Evolutionary conservation across 1,140 invertebrate genomes (phyloP).

Genomic region (Brachionus calyciflorus): DNA sequence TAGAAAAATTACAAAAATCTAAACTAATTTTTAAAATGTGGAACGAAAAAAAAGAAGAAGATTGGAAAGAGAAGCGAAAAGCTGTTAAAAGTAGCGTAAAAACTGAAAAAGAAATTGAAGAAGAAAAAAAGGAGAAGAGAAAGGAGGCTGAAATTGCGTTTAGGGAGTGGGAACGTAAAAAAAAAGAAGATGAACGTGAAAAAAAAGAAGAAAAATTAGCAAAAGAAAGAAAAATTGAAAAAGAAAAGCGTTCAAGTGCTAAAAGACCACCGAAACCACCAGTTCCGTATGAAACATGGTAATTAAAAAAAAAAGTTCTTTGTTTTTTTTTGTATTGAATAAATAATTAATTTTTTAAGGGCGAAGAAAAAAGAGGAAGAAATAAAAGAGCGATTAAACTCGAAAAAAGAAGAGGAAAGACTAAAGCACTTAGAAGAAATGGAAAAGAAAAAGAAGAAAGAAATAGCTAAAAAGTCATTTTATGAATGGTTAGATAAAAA

Average conservation of each 20-base stretch:
- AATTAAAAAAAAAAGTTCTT: background rate
- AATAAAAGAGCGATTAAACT: background rate
- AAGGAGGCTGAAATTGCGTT: conserved; percentile 40
- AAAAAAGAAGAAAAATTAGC: conserved; percentile 32
- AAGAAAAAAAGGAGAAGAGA: conserved; percentile 22
- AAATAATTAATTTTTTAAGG: background rate
- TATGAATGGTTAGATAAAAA: conserved; percentile 45
- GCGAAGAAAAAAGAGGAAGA: conserved; percentile 27
- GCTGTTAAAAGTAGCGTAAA: background rate
- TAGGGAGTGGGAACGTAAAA: conserved; percentile 11
- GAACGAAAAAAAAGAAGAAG: conserved; percentile 35
- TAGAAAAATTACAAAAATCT: conserved; percentile 38
- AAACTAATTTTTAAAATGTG: conserved; percentile 23
- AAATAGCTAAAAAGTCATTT: background rate
- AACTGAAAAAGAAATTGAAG: conserved; percentile 19
- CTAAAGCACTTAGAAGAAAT: conserved; percentile 8
- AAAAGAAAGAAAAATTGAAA: conserved; percentile 8
- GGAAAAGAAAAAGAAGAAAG: conserved; percentile 39
- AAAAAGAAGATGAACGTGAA: conserved; percentile 4
- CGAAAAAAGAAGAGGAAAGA: conserved; percentile 14
- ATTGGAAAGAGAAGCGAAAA: background rate
- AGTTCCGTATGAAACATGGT: conserved; percentile 21
- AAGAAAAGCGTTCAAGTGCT: background rate
- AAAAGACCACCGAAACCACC: conserved; percentile 25
- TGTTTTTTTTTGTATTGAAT: background rate